Percentiles rank a stretch among this genome's conserved stretches.
These are phyloP conservation scores for Loriculus beryllinus DNA, from an alignment of 2,797 vertebrate species.

Conservation along the genomic window DNA sequence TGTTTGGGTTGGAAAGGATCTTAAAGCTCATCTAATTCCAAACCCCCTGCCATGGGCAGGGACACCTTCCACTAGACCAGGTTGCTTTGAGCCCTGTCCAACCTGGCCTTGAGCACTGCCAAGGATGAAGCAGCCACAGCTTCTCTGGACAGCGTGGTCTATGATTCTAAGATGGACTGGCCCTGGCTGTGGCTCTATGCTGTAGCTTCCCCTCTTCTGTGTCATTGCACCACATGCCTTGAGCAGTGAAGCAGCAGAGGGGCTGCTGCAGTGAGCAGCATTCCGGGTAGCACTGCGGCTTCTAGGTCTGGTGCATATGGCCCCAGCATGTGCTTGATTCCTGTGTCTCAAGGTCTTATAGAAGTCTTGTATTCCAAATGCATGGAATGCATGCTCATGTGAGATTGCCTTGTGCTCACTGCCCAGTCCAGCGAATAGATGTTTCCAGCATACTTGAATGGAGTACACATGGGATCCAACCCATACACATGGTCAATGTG, in stretches of 20 bases:
- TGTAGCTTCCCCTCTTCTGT: background rate
- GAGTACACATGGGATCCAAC: background rate
- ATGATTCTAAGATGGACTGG: background rate
- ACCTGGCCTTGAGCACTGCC: background rate
- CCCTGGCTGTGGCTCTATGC: background rate
- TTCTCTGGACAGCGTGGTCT: background rate
- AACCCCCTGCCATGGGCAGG: background rate
- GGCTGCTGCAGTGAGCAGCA: background rate
- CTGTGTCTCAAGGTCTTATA: background rate
- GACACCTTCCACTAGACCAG: background rate
- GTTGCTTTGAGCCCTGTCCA: background rate
- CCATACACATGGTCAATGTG: accelerated
- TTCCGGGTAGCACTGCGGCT: background rate
- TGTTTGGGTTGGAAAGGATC: background rate
- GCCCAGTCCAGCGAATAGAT: background rate
- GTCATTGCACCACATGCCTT: background rate
- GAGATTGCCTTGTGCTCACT: accelerated
- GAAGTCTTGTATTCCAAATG: background rate
- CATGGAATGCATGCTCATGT: background rate
- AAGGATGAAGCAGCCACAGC: background rate
- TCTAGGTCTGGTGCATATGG: background rate
- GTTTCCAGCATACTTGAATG: background rate
- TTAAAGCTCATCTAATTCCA: background rate
- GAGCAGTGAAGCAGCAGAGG: background rate
- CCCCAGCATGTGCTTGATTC: background rate